These are phyloP conservation scores for Tyto alba DNA, from an alignment of 2,113 vertebrate genomes.

Conservation along the genomic window DNA sequence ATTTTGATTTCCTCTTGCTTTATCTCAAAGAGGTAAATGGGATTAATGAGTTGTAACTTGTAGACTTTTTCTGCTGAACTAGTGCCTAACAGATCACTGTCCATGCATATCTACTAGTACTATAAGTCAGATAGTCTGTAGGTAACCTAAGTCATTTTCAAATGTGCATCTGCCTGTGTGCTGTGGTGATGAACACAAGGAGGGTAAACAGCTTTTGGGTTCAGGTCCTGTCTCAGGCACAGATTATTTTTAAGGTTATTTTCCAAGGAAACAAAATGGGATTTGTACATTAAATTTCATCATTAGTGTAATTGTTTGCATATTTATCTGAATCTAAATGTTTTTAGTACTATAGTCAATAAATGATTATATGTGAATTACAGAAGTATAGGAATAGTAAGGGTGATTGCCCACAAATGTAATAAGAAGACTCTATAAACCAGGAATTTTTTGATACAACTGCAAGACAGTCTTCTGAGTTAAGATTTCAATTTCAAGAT, in stretches of 20 bases:
- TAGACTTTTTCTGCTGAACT: neutral
- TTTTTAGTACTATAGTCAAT: neutral
- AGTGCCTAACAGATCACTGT: neutral
- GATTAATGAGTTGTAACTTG: neutral
- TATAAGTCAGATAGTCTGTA: neutral
- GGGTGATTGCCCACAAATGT: neutral
- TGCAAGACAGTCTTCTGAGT: neutral
- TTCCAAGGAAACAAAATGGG: neutral
- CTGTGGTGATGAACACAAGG: neutral
- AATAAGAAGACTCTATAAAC: neutral
- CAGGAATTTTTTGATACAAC: neutral
- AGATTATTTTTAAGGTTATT: neutral
- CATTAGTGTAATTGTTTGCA: neutral
- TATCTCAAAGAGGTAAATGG: neutral
- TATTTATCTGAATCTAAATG: neutral
- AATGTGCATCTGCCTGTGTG: neutral
- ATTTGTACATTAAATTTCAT: neutral
- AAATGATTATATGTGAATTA: neutral
- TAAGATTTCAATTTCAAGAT: constrained; percentile 53
- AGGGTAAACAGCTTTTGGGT: neutral
- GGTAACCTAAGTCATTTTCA: neutral
- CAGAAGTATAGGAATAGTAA: neutral
- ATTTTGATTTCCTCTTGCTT: neutral
- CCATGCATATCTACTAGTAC: neutral
- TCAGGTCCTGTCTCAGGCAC: neutral